These are phyloP conservation scores for Poeciliopsis presidionis DNA, from an alignment of 2,797 vertebrate genomes.

Conservation along the genomic window DNA sequence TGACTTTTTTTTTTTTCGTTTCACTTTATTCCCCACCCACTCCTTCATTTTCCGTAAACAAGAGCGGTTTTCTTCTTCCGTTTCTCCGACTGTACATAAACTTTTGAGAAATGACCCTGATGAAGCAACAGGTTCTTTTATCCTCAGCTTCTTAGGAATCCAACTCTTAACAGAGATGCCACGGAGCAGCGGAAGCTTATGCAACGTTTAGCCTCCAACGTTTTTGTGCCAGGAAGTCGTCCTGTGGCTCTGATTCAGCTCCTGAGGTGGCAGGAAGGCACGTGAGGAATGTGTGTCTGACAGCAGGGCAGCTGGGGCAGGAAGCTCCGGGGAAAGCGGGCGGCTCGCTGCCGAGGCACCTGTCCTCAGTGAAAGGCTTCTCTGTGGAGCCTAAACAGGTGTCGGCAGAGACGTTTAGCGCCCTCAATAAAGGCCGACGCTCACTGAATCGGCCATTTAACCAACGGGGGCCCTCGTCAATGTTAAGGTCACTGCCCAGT, in stretches of 20 bases:
- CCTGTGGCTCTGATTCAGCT: conserved; percentile 42
- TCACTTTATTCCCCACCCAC: neutral
- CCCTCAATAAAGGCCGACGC: conserved; percentile 58
- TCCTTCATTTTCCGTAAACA: neutral
- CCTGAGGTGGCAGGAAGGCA: conserved; percentile 67
- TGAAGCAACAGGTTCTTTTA: neutral
- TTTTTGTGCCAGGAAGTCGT: conserved; percentile 15
- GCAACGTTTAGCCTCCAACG: neutral
- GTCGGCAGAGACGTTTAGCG: conserved; percentile 72
- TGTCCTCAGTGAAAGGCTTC: conserved; percentile 83
- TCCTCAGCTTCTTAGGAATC: neutral
- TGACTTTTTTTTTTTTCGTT: neutral
- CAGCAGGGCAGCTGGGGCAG: conserved; percentile 73
- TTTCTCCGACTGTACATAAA: neutral
- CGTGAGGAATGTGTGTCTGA: conserved; percentile 75
- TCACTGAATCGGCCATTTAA: conserved; percentile 68
- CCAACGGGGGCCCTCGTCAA: conserved; percentile 45
- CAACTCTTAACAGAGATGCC: neutral
- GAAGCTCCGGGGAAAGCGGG: conserved; percentile 28
- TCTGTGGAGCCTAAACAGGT: conserved; percentile 80
- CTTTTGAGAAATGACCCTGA: neutral
- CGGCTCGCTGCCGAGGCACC: conserved; percentile 68
- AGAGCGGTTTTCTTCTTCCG: neutral
- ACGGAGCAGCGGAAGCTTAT: neutral
- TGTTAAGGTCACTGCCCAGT: conserved; percentile 66